phyloP scores from a whole-genome alignment of 2,797 vertebrate genomes.

The Pseudocheirus occidentalis region DNA sequence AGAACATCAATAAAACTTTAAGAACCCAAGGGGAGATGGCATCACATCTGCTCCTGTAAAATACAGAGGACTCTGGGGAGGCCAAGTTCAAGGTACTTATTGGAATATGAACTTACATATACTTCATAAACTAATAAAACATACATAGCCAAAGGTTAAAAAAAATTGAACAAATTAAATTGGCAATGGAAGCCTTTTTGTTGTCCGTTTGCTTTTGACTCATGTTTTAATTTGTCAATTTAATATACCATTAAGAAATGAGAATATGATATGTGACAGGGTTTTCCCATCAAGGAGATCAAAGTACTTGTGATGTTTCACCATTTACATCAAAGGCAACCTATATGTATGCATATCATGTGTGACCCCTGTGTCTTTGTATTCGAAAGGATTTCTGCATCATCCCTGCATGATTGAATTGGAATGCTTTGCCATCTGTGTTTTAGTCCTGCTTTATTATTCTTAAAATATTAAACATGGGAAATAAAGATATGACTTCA shows the following conservation, averaged over 20 bases:
- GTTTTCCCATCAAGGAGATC: neutral
- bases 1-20: constrained; percentile 48
- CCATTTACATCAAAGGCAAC: neutral
- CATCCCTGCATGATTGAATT: neutral
- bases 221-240: constrained; percentile 25
- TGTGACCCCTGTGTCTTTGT: neutral
- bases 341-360: neutral
- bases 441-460: constrained; percentile 27
- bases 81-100: constrained; percentile 12
- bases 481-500: constrained; percentile 29
- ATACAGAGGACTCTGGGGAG: constrained; percentile 2
- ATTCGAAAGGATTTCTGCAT: constrained; percentile 25
- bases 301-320: constrained; percentile 2
- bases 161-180: constrained; percentile 26
- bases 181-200: neutral
- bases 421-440: neutral
- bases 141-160: constrained; percentile 37
- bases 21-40: constrained; percentile 1
- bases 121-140: constrained; percentile 40
- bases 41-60: constrained; percentile 48
- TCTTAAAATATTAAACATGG: constrained; percentile 26
- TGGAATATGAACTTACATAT: neutral
- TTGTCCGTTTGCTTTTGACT: neutral
- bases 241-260: constrained; percentile 34
- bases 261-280: neutral